phyloP scores from a whole-genome alignment of 1,140 invertebrate species.

The Camponotus floridanus region DNA sequence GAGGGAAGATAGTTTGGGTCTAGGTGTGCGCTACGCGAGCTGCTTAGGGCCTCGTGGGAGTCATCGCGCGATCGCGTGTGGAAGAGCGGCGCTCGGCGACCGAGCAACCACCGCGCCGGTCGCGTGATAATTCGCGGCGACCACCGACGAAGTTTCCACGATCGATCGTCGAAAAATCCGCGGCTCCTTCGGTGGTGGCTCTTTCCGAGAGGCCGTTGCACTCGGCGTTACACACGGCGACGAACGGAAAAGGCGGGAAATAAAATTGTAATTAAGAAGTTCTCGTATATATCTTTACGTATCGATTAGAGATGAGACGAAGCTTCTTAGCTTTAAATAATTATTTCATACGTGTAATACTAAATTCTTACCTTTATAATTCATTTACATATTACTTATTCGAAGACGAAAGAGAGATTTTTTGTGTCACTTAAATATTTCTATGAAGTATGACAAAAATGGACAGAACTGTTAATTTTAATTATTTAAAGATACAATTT shows the following conservation, averaged over 20 bases:
- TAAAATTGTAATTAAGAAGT: background rate
- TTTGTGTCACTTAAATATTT: no score
- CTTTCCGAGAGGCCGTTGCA: slow-evolving; percentile 48
- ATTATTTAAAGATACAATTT: background rate
- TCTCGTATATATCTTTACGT: background rate
- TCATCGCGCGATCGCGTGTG: slow-evolving; percentile 66
- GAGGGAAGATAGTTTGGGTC: slow-evolving; percentile 17
- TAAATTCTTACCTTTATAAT: no score
- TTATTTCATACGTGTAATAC: background rate
- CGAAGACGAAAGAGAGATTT: no score
- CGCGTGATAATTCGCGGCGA: slow-evolving; percentile 72
- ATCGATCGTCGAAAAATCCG: slow-evolving; percentile 74
- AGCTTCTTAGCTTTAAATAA: background rate
- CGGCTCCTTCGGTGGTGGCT: slow-evolving; percentile 50
- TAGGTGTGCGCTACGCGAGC: slow-evolving; percentile 38
- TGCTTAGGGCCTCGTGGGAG: slow-evolving; percentile 48
- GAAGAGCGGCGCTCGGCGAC: slow-evolving; percentile 47
- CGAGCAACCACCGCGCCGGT: slow-evolving; percentile 59
- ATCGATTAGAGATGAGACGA: background rate
- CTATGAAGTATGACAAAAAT: background rate
- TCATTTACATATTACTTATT: no score
- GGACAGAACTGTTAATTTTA: background rate
- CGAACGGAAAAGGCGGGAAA: slow-evolving; percentile 17
- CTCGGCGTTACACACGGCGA: slow-evolving; percentile 22
- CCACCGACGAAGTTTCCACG: slow-evolving; percentile 73